phyloP scores from a whole-genome alignment of 2,113 vertebrate genomes.

The Microcebus tavaratra region DNA sequence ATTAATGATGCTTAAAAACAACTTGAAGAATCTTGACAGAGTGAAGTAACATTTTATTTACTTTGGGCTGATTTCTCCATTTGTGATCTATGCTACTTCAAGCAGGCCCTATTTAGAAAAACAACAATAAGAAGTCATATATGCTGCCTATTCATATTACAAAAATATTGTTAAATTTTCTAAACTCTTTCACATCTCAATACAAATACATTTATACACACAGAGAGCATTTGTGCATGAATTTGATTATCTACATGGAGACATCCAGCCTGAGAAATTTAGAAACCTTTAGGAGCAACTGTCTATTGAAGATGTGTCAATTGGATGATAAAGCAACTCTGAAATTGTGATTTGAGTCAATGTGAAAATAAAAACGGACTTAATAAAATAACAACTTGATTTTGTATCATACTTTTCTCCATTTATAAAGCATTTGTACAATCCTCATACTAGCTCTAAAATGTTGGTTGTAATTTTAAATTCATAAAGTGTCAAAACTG shows the following conservation, averaged over 20 bases:
- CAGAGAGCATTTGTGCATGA: neutral
- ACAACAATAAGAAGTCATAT: constrained; percentile 17
- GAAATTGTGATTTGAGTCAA: neutral
- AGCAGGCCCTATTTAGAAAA: constrained; percentile 39
- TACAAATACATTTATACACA: neutral
- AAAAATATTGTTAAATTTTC: constrained; percentile 20
- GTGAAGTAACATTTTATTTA: constrained; percentile 53
- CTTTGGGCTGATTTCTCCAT: constrained; percentile 42
- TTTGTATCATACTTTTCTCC: neutral
- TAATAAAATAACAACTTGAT: neutral
- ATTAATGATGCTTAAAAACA: constrained; percentile 5
- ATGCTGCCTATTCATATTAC: constrained; percentile 4
- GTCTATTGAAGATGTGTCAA: neutral
- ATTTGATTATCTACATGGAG: neutral
- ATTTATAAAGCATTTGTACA: neutral
- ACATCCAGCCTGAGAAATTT: neutral
- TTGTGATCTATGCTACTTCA: constrained; percentile 8
- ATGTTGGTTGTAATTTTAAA: neutral
- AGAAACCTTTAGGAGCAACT: neutral
- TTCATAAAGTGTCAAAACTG: neutral
- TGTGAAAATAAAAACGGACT: neutral
- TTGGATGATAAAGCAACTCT: neutral
- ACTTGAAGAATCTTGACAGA: constrained; percentile 2
- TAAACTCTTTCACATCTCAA: neutral
- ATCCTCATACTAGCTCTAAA: neutral